Conservation (phyloP, 2,888 invertebrate genomes). For the Meta bourneti region DNA sequence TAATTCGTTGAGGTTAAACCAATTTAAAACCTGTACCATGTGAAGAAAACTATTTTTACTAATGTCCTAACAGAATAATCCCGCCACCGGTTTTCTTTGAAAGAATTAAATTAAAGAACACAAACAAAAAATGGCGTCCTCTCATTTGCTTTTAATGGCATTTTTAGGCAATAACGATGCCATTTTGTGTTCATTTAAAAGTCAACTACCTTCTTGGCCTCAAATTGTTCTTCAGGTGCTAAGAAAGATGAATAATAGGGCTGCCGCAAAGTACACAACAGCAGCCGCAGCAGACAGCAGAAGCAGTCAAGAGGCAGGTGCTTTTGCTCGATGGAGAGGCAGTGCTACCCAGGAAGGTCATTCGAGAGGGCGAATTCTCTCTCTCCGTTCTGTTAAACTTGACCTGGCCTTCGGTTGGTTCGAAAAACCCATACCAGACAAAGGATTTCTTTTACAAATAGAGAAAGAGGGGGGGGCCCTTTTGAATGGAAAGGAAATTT, state of each 20-base stretch:
- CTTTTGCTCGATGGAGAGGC: conserved; percentile 6
- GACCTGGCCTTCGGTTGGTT: conserved; percentile 52
- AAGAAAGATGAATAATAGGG: neutral
- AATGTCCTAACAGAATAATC: neutral
- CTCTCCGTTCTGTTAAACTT: conserved; percentile 39
- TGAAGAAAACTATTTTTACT: neutral
- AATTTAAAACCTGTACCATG: neutral
- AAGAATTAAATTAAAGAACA: neutral
- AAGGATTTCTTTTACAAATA: conserved; percentile 44
- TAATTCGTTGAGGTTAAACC: neutral
- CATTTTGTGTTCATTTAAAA: conserved; percentile 14
- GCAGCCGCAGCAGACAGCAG: conserved; percentile 6
- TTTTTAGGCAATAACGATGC: neutral
- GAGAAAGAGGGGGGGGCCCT: conserved; percentile 7
- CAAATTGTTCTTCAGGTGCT: conserved; percentile 11
- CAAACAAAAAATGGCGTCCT: neutral
- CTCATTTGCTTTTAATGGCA: neutral
- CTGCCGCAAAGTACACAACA: neutral
- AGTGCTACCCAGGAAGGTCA: conserved; percentile 29
- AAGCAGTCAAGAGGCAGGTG: conserved; percentile 29
- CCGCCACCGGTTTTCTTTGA: neutral
- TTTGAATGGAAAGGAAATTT: conserved; percentile 11
- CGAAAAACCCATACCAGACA: conserved; percentile 13
- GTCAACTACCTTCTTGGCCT: conserved; percentile 50
- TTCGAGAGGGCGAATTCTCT: neutral